Evolutionary conservation across 2,888 invertebrate species (phyloP), one percentile per base, ranked within the genome.

Genomic region (Myopa tessellatipennis): DNA sequence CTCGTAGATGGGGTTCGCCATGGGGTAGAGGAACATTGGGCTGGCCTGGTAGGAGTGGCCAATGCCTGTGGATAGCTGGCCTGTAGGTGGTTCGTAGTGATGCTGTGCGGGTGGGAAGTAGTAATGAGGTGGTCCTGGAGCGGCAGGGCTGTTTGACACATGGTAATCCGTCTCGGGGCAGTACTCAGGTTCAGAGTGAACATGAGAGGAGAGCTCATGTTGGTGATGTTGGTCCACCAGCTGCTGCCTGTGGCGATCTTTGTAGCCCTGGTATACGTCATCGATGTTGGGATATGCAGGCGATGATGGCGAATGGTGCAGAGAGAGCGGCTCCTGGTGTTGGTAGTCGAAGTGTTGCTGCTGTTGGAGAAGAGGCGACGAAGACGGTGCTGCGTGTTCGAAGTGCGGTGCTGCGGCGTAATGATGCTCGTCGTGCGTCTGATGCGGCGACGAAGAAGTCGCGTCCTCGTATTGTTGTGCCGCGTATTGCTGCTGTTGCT

Each of bases 181-280:
- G n/a, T 81, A 80, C 52, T 81, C 80, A n/a, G 82, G 10, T 80
- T 83, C 76, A 81, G 84, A 55, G 82, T 84, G 5, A 80, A 77
- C 18, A 10, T 71, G 82, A 6, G 80, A 82, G 63, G 83, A 77
- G 63, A 77, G 79, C 45, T 74, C 68, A 12, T 79, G 80, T 26
- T 67, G 77, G 45, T 78, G 74, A 36, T 68, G 74, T 16, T 80
- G 78, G 4, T 79, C 78, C 74, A 40, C 34, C 4, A 80, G 79
- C n/a, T 81, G 81, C 12, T 82, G 80, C 6, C 82, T 81, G 58
- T 87, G 85, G 14, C 85, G 83, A 0, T 85, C 83, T 74, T 87
- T 88, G 80, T 86, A 88, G 75, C 77, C 83, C 58, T 88, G 88
- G 45, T 89, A 88, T 45, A 88, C 87, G 74, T 88, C 84, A 50